Evolutionary conservation across 2,797 vertebrate species (phyloP), one percentile per base, ranked within the genome.

Genomic region (Falco rusticolus): DNA sequence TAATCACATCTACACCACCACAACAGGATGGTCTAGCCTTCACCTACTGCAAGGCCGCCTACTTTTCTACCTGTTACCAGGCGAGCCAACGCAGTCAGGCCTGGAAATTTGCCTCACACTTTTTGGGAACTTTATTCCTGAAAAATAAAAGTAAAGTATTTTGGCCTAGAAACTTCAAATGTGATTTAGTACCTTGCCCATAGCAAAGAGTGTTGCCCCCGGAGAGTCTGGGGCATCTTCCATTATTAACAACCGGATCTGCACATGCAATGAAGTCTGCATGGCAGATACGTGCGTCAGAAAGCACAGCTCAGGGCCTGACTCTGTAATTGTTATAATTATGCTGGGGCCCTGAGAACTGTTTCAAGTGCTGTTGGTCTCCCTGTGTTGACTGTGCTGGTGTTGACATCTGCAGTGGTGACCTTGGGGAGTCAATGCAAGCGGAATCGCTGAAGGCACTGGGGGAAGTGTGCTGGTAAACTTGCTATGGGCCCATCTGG

Each of bases 91-190:
- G 22, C 10, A 69, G 59, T 22, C 37, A 72, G 24, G 28, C 45
- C 57, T 51, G 33, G 19, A 94, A 84, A 71, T 57, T 24, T 10
- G 0, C 53, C 56, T 92, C 64, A 25, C 10, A 2, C 20, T n/a
- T 94, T 83, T 92, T 2, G 50, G 56, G 69, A 81, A 86, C 31
- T 72, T 92, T 50, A 79, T 87, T 84, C 25, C 63, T 90, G 47
- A 81, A 68, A 86, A 91, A 79, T 6, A 50, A 43, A 82, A 85
- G 41, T 33, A n/a, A 93, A 89, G 50, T 45, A 57, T 57, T 94
- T 66, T 91, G 92, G 65, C 93, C 95, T 95, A 94, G 92, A 97
- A 96, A 95, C 88, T 91, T 95, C 93, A 94, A 47, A 61, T 64
- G 50, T 95, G 91, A 95, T 97, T 94, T 88, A 95, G 85, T 75